Evolutionary conservation across 2,797 vertebrate genomes (phyloP), one percentile per base, ranked within the genome.

Genomic region (Rhabdomys pumilio): DNA sequence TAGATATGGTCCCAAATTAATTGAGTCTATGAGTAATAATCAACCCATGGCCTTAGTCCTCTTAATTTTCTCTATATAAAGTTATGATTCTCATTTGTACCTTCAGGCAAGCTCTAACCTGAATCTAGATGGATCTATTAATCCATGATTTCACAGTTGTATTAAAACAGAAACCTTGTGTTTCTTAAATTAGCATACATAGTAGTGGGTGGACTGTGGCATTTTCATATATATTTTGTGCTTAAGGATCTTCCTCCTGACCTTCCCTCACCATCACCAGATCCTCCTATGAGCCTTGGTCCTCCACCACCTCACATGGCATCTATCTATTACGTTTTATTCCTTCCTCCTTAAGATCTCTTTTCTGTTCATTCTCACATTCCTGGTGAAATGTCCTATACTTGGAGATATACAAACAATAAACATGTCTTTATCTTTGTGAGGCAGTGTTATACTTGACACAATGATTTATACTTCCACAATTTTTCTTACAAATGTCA

Each of bases 81-180:
- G 84, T 59, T 12, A 87, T 50, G 72, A 81, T 11, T 76, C 6
- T 69, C 11, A 73, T 31, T 93, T 85, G 2, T 44, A 82, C 7
- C 50, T 22, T 91, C 9, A 24, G 73, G 41, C 31, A 61, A 22
- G 59, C 84, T 89, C 19, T 29, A 55, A 65, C 4, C 5, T 79
- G 31, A 34, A 34, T 82, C 14, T 92, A 84, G 44, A 76, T 1
- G 41, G 57, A 63, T 85, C 77, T 76, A 10, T 55, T 95, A 5
- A 50, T 20, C 9, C 79, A 91, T 90, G 53, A 77, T 31, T 87
- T 96, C 50, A 91, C 34, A 96, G 50, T 91, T 29, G 91, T 10
- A 83, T 44, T 84, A 91, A 96, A 94, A 34, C 13, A 41, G 34
- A 73, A 73, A 38, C 26, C 4, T 19, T 17, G 9, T 41, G 24